Evolutionary conservation across 2,113 vertebrate species (phyloP).

Genomic region (Carollia perspicillata): DNA sequence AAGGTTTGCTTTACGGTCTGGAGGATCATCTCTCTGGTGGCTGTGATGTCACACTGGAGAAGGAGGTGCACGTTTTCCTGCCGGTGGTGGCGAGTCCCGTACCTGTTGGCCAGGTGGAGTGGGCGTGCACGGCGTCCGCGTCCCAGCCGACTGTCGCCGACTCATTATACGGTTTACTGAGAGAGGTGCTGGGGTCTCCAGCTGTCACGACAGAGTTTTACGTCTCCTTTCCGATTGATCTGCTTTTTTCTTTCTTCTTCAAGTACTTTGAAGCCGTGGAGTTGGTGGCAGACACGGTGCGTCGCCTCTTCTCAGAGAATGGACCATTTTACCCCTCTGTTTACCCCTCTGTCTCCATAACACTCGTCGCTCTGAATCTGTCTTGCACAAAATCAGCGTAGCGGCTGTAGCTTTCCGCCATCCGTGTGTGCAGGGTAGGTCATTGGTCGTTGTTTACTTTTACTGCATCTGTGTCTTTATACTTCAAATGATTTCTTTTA

Average conservation of each 20-base stretch:
- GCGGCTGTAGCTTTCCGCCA: accelerated
- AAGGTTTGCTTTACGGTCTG: not conserved
- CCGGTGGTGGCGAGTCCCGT: accelerated
- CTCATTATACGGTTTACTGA: not conserved
- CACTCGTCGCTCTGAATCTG: not conserved
- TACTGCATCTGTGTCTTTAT: not conserved
- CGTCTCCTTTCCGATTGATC: not conserved
- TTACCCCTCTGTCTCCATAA: accelerated
- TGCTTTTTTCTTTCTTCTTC: not conserved
- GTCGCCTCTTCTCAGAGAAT: not conserved
- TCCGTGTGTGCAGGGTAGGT: accelerated
- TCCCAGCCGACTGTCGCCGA: no score
- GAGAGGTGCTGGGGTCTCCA: not conserved
- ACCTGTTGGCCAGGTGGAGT: no score
- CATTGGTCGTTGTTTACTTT: not conserved
- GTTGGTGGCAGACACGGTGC: not conserved
- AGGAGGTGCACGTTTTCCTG: not conserved
- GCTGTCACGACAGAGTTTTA: not conserved
- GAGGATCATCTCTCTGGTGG: not conserved
- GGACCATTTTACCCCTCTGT: no score
- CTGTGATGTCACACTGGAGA: not conserved
- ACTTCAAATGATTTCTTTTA: not conserved
- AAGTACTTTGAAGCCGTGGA: not conserved
- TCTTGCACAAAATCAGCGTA: accelerated
- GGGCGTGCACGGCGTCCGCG: accelerated